Conservation (phyloP, 2,888 invertebrate species). For the Andrena trimmerana region DNA sequence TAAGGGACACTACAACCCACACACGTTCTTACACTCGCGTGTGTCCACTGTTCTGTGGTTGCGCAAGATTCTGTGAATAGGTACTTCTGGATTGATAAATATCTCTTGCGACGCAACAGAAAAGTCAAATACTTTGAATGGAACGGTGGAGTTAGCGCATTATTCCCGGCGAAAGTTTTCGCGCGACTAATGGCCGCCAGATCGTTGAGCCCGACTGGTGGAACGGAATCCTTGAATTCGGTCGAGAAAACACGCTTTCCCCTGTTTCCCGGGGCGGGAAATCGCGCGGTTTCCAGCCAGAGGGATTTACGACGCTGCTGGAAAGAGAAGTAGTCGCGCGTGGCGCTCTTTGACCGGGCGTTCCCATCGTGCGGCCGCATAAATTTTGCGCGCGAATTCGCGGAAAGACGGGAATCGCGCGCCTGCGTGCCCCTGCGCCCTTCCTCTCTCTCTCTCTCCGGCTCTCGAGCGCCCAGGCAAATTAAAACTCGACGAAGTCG, state of each 20-base stretch:
- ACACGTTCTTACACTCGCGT: too few relatives aligned
- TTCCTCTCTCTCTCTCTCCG: not conserved
- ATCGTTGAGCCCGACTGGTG: slow-evolving; percentile 35
- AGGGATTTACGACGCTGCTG: slow-evolving; percentile 53
- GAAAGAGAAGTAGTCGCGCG: slow-evolving; percentile 59
- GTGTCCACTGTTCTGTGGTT: too few relatives aligned
- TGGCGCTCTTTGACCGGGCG: slow-evolving; percentile 59
- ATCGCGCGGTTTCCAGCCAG: slow-evolving; percentile 46
- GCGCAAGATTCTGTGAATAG: too few relatives aligned
- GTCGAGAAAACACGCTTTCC: slow-evolving; percentile 51
- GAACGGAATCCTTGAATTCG: slow-evolving; percentile 42
- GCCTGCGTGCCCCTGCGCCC: not conserved
- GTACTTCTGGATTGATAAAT: not conserved
- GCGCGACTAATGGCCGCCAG: slow-evolving; percentile 39
- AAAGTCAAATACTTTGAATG: not conserved
- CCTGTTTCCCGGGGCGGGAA: slow-evolving; percentile 29
- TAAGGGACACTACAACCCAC: too few relatives aligned
- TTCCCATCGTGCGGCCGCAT: slow-evolving; percentile 64
- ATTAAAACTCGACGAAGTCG: slow-evolving; percentile 71
- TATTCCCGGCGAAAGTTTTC: slow-evolving; percentile 28
- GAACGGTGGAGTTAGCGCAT: slow-evolving; percentile 31
- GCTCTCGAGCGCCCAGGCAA: slow-evolving; percentile 60
- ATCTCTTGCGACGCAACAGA: not conserved
- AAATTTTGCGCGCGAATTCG: slow-evolving; percentile 70
- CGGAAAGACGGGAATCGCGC: slow-evolving; percentile 52